Percentiles rank a stretch among this genome's conserved stretches.
Evolutionary conservation across 2,888 invertebrate genomes (phyloP).

Genomic region (Habrosyne pyritoides): DNA sequence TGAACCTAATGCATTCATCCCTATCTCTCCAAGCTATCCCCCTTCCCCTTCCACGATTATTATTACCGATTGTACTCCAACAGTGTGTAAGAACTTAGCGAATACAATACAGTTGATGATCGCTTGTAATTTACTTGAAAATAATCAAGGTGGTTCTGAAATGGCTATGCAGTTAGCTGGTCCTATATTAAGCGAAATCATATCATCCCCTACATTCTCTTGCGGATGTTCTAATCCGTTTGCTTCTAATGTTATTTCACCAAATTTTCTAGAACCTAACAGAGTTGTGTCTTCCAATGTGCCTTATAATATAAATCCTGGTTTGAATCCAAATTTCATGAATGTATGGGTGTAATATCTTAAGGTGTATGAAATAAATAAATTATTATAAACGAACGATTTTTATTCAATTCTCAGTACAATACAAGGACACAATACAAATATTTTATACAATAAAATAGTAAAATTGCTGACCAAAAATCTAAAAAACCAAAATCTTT

Average conservation of each 20-base stretch:
- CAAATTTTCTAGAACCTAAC: slow-evolving; percentile 20
- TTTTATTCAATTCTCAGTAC: not conserved
- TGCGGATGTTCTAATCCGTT: slow-evolving; percentile 49
- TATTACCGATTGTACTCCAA: slow-evolving; percentile 65
- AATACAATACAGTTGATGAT: slow-evolving; percentile 69
- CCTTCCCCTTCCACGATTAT: slow-evolving; percentile 46
- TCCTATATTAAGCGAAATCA: slow-evolving; percentile 52
- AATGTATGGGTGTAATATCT: not conserved
- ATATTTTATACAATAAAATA: too few relatives aligned
- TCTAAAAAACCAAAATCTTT: not conserved
- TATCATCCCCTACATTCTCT: slow-evolving; percentile 41
- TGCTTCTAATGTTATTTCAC: slow-evolving; percentile 20
- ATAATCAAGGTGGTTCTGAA: slow-evolving; percentile 45
- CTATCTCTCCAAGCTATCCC: slow-evolving; percentile 22
- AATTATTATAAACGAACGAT: not conserved
- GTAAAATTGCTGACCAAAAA: too few relatives aligned
- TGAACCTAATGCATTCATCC: slow-evolving; percentile 31
- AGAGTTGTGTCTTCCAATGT: slow-evolving; percentile 19
- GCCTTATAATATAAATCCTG: not conserved
- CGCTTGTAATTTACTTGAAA: slow-evolving; percentile 59
- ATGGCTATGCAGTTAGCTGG: slow-evolving; percentile 47
- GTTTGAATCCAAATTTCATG: not conserved
- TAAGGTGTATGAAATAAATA: not conserved
- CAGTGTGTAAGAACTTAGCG: slow-evolving; percentile 62
- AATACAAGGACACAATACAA: too few relatives aligned